These are phyloP conservation scores for Ceratoteleas bidentatus DNA, from an alignment of 1,140 invertebrate species.

Conservation along the genomic window DNA sequence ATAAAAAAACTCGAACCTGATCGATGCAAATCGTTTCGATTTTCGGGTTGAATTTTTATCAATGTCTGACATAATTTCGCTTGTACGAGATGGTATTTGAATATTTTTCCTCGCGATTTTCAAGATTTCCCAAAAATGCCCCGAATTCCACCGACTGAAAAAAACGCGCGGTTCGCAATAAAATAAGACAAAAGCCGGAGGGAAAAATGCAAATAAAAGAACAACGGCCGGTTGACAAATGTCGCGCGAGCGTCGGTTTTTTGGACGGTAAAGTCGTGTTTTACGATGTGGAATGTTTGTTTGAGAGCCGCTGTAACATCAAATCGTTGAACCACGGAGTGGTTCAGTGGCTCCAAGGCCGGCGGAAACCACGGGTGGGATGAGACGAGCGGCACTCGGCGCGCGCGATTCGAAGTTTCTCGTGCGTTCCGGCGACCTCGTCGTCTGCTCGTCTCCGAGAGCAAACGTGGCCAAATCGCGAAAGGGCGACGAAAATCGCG, in stretches of 20 bases:
- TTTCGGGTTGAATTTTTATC: too few relatives aligned
- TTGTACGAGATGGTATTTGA: too few relatives aligned
- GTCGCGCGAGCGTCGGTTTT: constrained; percentile 10
- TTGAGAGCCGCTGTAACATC: constrained; percentile 79
- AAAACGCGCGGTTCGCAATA: too few relatives aligned
- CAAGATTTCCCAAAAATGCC: too few relatives aligned
- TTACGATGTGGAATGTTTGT: constrained; percentile 38
- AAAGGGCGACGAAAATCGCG: constrained; percentile 3
- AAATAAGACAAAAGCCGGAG: too few relatives aligned
- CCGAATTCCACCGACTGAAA: too few relatives aligned
- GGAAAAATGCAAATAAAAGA: too few relatives aligned
- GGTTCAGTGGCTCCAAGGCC: constrained; percentile 83
- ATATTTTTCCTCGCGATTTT: too few relatives aligned
- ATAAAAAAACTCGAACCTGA: too few relatives aligned
- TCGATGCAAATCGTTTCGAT: too few relatives aligned
- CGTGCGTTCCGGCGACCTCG: constrained; percentile 54
- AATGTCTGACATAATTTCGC: too few relatives aligned
- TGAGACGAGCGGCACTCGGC: constrained; percentile 61
- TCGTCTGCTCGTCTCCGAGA: constrained; percentile 17
- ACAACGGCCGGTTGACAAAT: too few relatives aligned
- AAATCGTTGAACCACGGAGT: constrained; percentile 82
- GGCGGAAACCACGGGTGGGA: constrained; percentile 79
- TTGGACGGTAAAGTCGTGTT: constrained; percentile 32
- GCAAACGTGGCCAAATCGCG: background rate
- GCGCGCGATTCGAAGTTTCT: constrained; percentile 64